Evolutionary conservation across 92 coral and sea anemone genomes (phyloP), one percentile per base, ranked within the genome.

Genomic region (Phenganax subtilis): DNA sequence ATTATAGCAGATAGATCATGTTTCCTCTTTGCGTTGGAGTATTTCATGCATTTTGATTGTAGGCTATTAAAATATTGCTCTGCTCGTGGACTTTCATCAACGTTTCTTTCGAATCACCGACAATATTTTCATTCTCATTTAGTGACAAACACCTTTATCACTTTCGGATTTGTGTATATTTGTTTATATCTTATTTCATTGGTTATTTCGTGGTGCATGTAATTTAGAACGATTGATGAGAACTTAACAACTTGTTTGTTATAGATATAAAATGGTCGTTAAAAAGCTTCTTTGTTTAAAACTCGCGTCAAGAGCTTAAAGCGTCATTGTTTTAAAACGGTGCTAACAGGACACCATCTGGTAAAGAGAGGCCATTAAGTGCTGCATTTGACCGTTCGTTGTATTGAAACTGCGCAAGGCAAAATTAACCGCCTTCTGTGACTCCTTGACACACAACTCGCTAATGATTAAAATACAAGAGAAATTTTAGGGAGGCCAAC

Each of bases 211-310:
- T 53, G 58, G 58, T 55, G 77, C 37, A 9, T 54, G 37, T 54
- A 52, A 52, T 73, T 73, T 51, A 53, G 77, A 55, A 73, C 61
- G 77, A 73, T 52, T 73, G 27, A 64, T 57, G 81, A 76, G 17
- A 57, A 9, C 60, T 76, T 76, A 76, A 76, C 81, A 69, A 76
- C 54, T 76, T 76, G 81, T 76, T 58, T 31, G 52, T 76, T 76
- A 58, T 57, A 75, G 31, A 64, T 61, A 76, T 76, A 76, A 76
- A 76, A 76, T 76, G 81, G 53, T 76, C 66, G 64, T 76, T 28
- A 29, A 76, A 37, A 76, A 76, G 70, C 53, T 70, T 69, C 52
- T 76, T 76, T 76, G 81, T 76, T 30, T 76, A 3, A 25, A 20
- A 17, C 52, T 69, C 20, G 9, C 74, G 53, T 69, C 31, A 69